Base-by-base conservation (phyloP, 2,113 vertebrate genomes). In the Carassius gibelio region DNA sequence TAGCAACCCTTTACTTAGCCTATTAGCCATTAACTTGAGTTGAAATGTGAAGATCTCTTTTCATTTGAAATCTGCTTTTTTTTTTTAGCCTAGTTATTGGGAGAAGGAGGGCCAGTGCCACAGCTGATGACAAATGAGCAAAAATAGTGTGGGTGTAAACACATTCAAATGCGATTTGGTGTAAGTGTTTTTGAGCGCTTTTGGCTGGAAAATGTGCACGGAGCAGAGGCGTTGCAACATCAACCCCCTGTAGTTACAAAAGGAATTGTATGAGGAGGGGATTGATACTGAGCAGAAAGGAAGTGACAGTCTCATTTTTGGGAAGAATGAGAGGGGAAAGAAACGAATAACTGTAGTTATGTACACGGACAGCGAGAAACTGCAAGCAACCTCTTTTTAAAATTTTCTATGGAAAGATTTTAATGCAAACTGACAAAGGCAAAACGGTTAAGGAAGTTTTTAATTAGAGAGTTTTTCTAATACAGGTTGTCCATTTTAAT, bases 291-390 rank as follows among this genome's bases (percentile, higher is more conserved):
- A 88, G 86, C 83, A 89, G 89, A 91, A 88, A 90, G 89, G 90
- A 92, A 91, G 93, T 93, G 94, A 94, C 94, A 94, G 91, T 92
- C 81, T 94, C 92, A 93, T 94, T 92, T 94, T 91, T 91, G 91
- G 90, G 88, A 93, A 92, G 92, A 91, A 94, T 92, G 91, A 88
- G 59, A 80, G 74, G 50, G 61, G 69, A 85, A 68, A 45, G n/a
- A 89, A 85, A 87, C 34, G 10, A 74, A 87, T 87, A 75, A 72
- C 50, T 3, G 5, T 34, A 84, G 71, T 84, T 75, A 81, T 79
- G 59, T 64, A 42, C 45, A 48, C 62, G n/a, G 77, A 86, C 75
- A 42, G 81, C 52, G 1, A 57, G 78, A 64, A 78, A 36, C 38
- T 64, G 81, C 36, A 3, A 83, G 30, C 36, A 80, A 81, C 57